phyloP scores from a whole-genome alignment of 2,888 invertebrate species.

The Netelia melanura region DNA sequence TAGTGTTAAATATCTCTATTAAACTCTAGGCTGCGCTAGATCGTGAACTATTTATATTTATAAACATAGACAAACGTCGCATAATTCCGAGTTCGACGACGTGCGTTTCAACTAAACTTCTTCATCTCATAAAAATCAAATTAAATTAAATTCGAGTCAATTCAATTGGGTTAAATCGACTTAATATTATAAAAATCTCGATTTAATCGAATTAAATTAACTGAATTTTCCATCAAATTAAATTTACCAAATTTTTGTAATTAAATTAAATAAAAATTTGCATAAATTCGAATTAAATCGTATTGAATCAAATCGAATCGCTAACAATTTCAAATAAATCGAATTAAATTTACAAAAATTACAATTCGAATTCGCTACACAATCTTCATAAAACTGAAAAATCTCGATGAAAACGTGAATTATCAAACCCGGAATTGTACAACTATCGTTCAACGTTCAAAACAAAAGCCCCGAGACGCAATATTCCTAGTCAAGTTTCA shows the following conservation, averaged over 20 bases:
- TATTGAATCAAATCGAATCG: not conserved
- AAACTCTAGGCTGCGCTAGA: conserved; percentile 58
- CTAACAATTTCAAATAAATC: not conserved
- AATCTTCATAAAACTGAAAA: too few relatives aligned
- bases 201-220: too few relatives aligned
- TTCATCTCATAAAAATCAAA: too few relatives aligned
- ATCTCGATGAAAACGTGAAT: not conserved
- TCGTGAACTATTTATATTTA: not conserved
- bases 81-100: not conserved
- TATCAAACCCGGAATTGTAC: conserved; percentile 10
- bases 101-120: too few relatives aligned
- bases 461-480: not conserved
- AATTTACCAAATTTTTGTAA: not conserved
- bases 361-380: not conserved
- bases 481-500: not conserved
- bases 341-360: not conserved
- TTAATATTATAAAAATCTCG: too few relatives aligned
- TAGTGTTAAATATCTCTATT: conserved; percentile 67
- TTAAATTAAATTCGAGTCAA: too few relatives aligned
- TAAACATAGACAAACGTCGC: not conserved
- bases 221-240: too few relatives aligned
- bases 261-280: not conserved
- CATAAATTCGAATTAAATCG: not conserved
- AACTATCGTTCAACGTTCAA: too few relatives aligned
- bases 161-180: too few relatives aligned